A percentile compares a stretch with the other conserved stretches of the same genome.
phyloP scores from a whole-genome alignment of 1,140 invertebrate genomes.

The Mycetomoellerius zeteki region DNA sequence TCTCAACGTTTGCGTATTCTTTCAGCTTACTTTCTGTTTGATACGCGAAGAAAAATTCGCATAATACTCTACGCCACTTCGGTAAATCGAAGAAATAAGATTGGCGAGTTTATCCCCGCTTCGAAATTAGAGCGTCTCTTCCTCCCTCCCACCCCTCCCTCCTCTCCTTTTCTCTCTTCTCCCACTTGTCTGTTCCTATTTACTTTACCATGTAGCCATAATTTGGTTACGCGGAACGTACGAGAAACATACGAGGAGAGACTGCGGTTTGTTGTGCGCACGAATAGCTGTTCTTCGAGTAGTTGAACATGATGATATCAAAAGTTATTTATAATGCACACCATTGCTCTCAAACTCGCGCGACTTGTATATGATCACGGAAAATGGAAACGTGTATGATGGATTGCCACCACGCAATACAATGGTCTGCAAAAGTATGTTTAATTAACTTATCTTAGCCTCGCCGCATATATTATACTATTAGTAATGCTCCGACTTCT shows the following conservation, averaged over 20 bases:
- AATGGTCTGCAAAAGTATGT: constrained; percentile 52
- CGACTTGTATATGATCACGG: constrained; percentile 69
- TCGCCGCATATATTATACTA: constrained; percentile 60
- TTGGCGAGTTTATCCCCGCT: constrained; percentile 32
- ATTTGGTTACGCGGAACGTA: constrained; percentile 51
- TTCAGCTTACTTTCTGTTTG: constrained; percentile 35
- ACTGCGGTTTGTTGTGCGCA: constrained; percentile 13
- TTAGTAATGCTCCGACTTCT: constrained; percentile 40
- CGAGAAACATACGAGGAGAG: constrained; percentile 39
- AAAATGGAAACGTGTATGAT: constrained; percentile 74
- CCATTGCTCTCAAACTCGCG: constrained; percentile 67
- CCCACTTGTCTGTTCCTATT: not conserved
- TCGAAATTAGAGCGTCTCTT: constrained; percentile 27
- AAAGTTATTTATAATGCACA: constrained; percentile 78
- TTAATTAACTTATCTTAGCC: constrained; percentile 59
- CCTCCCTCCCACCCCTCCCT: too few species aligned
- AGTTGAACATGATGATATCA: constrained; percentile 74
- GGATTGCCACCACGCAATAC: constrained; percentile 52
- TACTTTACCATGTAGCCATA: constrained; percentile 41
- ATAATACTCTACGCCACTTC: not conserved
- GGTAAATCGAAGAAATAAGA: constrained; percentile 40
- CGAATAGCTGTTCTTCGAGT: constrained; percentile 57
- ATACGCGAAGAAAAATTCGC: constrained; percentile 24
- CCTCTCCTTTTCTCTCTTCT: not conserved
- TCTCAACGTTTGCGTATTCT: not conserved